A percentile compares a stretch with the other conserved stretches of the same genome.
phyloP scores from a whole-genome alignment of 1,140 invertebrate species.

The Macrobrachium rosenbergii region DNA sequence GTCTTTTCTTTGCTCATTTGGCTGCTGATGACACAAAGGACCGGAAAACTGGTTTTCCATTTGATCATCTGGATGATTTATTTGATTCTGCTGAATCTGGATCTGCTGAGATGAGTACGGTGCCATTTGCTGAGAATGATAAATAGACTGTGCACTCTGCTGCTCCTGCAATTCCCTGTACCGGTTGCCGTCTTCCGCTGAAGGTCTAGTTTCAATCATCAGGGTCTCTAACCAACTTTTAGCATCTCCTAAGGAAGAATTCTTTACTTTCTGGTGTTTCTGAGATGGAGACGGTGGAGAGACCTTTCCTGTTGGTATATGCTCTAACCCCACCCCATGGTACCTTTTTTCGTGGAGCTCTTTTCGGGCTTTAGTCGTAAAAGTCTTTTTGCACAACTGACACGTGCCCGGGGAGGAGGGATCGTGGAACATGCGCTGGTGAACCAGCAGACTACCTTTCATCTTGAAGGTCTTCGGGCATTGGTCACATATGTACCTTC shows the following conservation, averaged over 20 bases:
- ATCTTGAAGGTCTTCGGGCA: conserved; percentile 66
- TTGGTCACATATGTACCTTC: conserved; percentile 62
- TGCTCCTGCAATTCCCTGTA: background rate
- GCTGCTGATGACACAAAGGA: too few species aligned
- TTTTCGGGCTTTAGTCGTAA: conserved; percentile 59
- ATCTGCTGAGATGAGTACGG: too few species aligned
- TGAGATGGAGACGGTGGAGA: conserved; percentile 10
- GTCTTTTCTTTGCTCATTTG: too few species aligned
- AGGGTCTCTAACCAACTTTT: conserved; percentile 53
- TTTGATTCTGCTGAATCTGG: too few species aligned
- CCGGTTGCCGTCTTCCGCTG: background rate
- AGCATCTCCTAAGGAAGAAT: conserved; percentile 40
- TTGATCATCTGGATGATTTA: too few species aligned
- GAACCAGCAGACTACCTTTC: conserved; percentile 63
- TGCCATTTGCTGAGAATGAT: too few species aligned
- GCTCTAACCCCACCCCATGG: conserved; percentile 39
- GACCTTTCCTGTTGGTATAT: conserved; percentile 16
- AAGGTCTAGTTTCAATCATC: conserved; percentile 41
- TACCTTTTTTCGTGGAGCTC: conserved; percentile 62
- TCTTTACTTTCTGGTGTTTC: conserved; percentile 19
- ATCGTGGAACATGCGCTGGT: conserved; percentile 65
- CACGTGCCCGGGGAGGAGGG: conserved; percentile 59
- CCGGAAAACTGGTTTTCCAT: too few species aligned
- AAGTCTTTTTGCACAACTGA: conserved; percentile 62
- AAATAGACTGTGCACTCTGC: too few species aligned